Evolutionary conservation across 2,113 vertebrate species (phyloP).

Genomic region (Festucalex cinctus): DNA sequence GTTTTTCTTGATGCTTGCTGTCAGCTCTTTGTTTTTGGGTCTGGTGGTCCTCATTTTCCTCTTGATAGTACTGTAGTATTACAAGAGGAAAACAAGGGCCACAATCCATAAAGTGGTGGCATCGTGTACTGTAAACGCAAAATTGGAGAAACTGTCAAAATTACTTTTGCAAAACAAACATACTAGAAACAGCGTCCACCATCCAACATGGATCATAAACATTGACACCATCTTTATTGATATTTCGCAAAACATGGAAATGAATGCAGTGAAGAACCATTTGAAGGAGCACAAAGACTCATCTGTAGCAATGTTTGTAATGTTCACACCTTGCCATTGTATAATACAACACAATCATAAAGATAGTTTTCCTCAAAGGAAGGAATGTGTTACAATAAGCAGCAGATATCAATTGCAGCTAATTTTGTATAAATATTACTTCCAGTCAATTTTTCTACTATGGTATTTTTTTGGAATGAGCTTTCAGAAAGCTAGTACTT

Average conservation of each 20-base stretch:
- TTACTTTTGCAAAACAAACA: too few species aligned
- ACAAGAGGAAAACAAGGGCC: too few species aligned
- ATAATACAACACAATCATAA: slow-evolving; percentile 23
- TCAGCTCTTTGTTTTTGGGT: too few species aligned
- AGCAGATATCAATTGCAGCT: not conserved
- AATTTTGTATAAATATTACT: not conserved
- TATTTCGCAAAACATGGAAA: slow-evolving; percentile 7
- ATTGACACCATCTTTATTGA: not conserved
- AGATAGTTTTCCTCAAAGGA: slow-evolving; percentile 22
- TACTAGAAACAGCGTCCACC: not conserved
- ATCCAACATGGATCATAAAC: not conserved
- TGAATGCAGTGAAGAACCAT: slow-evolving; percentile 4
- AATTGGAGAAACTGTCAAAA: too few species aligned
- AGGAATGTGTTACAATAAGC: slow-evolving; percentile 40
- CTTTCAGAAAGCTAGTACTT: too few species aligned
- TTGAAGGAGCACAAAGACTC: not conserved
- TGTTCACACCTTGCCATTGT: slow-evolving; percentile 13
- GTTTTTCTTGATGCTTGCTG: too few species aligned
- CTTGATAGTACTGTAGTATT: too few species aligned
- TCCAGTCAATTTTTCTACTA: not conserved
- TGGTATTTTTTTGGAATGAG: not conserved
- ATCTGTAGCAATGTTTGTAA: slow-evolving; percentile 29
- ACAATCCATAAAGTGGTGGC: too few species aligned
- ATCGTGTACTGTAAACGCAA: too few species aligned
- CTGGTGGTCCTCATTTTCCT: too few species aligned